A percentile compares a stretch with the other conserved stretches of the same genome.
These are phyloP conservation scores for Chaetura pelagica DNA, from an alignment of 2,113 vertebrate genomes.

Conservation along the genomic window DNA sequence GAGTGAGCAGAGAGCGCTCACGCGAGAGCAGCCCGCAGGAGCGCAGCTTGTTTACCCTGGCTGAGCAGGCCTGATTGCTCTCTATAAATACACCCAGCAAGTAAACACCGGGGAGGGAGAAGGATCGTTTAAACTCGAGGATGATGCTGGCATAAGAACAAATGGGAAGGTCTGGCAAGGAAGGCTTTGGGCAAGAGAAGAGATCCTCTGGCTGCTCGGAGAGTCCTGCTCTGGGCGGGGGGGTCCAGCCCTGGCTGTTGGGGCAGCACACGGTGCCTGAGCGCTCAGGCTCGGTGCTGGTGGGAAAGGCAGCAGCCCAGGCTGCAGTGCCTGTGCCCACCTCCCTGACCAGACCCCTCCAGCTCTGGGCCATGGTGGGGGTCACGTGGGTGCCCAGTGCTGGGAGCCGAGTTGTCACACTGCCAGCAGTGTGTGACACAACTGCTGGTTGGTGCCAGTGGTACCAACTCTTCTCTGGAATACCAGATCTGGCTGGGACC, in stretches of 20 bases:
- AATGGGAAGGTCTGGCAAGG: conserved; percentile 34
- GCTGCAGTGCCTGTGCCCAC: not conserved
- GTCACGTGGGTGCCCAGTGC: rapidly evolving
- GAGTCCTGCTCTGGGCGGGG: not conserved
- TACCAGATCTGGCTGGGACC: not conserved
- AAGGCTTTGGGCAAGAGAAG: not conserved
- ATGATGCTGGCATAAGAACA: conserved; percentile 62
- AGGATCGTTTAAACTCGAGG: conserved; percentile 49
- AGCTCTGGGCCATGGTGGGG: not conserved
- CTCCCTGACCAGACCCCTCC: not conserved
- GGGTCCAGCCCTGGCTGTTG: not conserved
- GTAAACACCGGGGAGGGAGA: conserved; percentile 64
- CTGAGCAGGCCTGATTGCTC: conserved; percentile 72
- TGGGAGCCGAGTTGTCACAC: rapidly evolving
- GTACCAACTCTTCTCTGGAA: not conserved
- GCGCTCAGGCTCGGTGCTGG: rapidly evolving
- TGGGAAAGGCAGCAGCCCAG: not conserved
- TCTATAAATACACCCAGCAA: conserved; percentile 68
- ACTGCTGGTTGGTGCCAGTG: no score
- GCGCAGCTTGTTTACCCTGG: conserved; percentile 66
- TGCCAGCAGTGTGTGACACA: not conserved
- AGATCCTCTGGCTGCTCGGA: not conserved
- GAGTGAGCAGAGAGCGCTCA: not conserved
- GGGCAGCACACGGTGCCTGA: rapidly evolving
- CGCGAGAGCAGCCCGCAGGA: conserved; percentile 50